These are phyloP conservation scores for Malaclemys terrapin DNA, from an alignment of 2,113 vertebrate species.

Conservation along the genomic window DNA sequence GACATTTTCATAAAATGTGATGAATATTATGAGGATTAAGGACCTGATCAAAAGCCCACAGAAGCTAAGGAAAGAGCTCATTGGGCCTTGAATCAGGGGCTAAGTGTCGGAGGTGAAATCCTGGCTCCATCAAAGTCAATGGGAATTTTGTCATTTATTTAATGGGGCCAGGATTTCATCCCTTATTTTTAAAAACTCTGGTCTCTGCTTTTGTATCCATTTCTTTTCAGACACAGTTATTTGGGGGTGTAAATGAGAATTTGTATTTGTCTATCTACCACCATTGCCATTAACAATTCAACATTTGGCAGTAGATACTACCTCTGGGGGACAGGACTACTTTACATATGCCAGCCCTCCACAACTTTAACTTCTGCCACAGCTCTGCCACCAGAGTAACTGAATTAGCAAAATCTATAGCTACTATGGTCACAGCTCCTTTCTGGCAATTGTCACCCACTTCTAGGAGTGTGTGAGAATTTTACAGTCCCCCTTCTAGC, in stretches of 20 bases:
- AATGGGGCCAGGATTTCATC: background rate
- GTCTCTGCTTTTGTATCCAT: background rate
- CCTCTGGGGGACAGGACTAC: background rate
- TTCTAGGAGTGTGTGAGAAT: background rate
- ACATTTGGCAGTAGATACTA: background rate
- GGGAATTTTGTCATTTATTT: background rate
- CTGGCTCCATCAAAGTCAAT: background rate
- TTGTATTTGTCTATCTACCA: accelerated
- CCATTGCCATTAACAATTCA: background rate
- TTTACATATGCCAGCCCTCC: background rate
- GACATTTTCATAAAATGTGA: background rate
- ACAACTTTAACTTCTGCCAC: background rate
- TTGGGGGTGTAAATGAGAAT: background rate
- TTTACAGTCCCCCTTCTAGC: background rate
- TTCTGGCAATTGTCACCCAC: background rate
- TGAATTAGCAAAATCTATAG: background rate
- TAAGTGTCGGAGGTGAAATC: background rate
- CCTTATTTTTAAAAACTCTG: background rate
- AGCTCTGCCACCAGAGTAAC: background rate
- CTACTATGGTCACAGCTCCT: background rate
- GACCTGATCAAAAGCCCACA: background rate
- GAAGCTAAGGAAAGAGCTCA: background rate
- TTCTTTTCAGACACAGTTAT: background rate
- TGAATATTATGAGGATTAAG: background rate
- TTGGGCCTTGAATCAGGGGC: background rate